Percentiles rank a stretch among this genome's conserved stretches.
phyloP scores from a whole-genome alignment of 2,888 invertebrate genomes.

The Allygus modestus region DNA sequence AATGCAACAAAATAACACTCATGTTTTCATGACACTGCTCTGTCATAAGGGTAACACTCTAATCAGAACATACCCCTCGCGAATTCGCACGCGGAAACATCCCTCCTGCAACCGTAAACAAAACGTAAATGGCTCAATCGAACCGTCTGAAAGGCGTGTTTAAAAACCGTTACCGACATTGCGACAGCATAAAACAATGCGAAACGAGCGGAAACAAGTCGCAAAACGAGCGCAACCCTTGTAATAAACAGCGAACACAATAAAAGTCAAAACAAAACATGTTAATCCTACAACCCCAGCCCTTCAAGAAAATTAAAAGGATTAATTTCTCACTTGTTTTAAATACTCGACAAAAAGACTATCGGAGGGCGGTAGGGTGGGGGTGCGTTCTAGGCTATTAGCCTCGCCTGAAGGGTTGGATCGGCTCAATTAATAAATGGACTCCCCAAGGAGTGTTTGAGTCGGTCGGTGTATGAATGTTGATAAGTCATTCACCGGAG shows the following conservation, averaged over 20 bases:
- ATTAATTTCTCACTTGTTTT: slow-evolving; percentile 64
- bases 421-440: slow-evolving; percentile 62
- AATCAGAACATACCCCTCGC: slow-evolving; percentile 9
- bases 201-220: slow-evolving; percentile 20
- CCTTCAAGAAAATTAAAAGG: slow-evolving; percentile 62
- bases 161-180: slow-evolving; percentile 55
- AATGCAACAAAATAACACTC: not conserved
- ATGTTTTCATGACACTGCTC: not conserved
- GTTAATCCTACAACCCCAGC: slow-evolving; percentile 61
- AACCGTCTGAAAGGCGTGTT: slow-evolving; percentile 39
- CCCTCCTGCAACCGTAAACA: slow-evolving; percentile 13
- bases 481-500: not conserved
- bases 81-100: slow-evolving; percentile 26
- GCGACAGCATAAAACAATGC: slow-evolving; percentile 32
- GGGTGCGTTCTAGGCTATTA: slow-evolving; percentile 55
- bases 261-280: slow-evolving; percentile 63
- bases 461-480: slow-evolving; percentile 26
- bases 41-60: not conserved
- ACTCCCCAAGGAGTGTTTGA: slow-evolving; percentile 41
- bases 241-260: slow-evolving; percentile 60
- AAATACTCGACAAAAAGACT: slow-evolving; percentile 62
- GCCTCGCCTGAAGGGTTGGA: slow-evolving; percentile 58
- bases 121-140: slow-evolving; percentile 21
- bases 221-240: slow-evolving; percentile 51
- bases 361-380: not conserved